A percentile compares a stretch with the other conserved stretches of the same genome.
Conservation (phyloP, 2,113 vertebrate species). For the Willisornis vidua region DNA sequence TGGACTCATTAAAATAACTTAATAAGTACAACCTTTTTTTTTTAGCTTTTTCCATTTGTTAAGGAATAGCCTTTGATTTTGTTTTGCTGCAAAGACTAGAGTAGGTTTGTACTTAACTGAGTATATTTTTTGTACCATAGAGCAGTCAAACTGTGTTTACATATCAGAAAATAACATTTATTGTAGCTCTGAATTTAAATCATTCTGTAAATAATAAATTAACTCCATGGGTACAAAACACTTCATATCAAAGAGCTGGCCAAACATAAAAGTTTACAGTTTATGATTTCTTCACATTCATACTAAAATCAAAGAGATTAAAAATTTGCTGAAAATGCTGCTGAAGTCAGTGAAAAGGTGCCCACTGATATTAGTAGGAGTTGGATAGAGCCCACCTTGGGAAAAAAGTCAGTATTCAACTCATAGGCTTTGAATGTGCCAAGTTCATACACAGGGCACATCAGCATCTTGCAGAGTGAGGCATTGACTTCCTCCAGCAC, state of each 20-base stretch:
- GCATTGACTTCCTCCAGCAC: background rate
- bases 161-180: background rate
- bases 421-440: background rate
- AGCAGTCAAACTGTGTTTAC: background rate
- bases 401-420: constrained; percentile 20
- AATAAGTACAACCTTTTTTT: background rate
- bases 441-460: constrained; percentile 30
- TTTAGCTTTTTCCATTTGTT: background rate
- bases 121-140: background rate
- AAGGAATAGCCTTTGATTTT: background rate
- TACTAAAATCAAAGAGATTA: background rate
- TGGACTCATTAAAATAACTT: background rate
- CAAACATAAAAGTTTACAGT: background rate
- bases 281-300: background rate
- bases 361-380: background rate
- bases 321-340: background rate
- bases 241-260: background rate
- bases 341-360: background rate
- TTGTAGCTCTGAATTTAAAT: background rate
- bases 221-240: background rate
- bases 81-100: background rate
- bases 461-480: constrained; percentile 8
- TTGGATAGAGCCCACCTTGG: background rate
- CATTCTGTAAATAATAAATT: constrained; percentile 18
- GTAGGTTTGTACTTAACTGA: background rate